phyloP scores from a whole-genome alignment of 1,140 invertebrate genomes.

The Aphidius gifuensis region DNA sequence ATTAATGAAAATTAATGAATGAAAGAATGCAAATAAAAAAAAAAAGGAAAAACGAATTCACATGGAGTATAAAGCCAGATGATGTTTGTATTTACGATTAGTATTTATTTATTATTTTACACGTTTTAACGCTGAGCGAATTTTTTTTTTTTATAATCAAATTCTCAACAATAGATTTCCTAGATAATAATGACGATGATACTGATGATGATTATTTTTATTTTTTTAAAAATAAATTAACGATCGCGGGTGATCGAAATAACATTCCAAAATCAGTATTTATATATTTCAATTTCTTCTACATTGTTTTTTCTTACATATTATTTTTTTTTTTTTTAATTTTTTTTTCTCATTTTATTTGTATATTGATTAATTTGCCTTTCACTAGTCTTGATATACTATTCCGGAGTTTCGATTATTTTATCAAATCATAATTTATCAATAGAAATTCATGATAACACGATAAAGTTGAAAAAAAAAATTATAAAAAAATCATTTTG shows the following conservation, averaged over 20 bases:
- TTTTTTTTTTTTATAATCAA: neutral
- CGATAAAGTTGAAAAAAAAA: slow-evolving; percentile 18
- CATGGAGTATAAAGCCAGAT: no score
- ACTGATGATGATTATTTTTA: no score
- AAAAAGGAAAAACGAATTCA: neutral
- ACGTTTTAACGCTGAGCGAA: slow-evolving; percentile 19
- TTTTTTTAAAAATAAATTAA: slow-evolving; percentile 27
- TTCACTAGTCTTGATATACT: slow-evolving; percentile 20
- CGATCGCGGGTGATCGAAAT: slow-evolving; percentile 24
- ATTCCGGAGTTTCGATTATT: slow-evolving; percentile 29
- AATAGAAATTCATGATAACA: no score
- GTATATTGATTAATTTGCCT: slow-evolving; percentile 7
- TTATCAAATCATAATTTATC: slow-evolving; percentile 25
- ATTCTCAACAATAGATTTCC: no score
- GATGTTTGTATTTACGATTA: slow-evolving; percentile 19
- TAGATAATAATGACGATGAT: no score
- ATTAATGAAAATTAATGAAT: neutral
- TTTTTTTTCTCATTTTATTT: slow-evolving; percentile 23
- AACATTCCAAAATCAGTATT: slow-evolving; percentile 57
- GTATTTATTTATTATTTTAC: slow-evolving; percentile 25
- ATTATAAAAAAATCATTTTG: neutral
- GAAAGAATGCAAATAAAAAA: no score
- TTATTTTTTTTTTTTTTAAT: slow-evolving; percentile 32
- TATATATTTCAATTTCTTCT: slow-evolving; percentile 36
- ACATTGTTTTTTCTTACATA: slow-evolving; percentile 29